Conservation (phyloP, 2,888 invertebrate species). For the Dolichopus griseipennis region DNA sequence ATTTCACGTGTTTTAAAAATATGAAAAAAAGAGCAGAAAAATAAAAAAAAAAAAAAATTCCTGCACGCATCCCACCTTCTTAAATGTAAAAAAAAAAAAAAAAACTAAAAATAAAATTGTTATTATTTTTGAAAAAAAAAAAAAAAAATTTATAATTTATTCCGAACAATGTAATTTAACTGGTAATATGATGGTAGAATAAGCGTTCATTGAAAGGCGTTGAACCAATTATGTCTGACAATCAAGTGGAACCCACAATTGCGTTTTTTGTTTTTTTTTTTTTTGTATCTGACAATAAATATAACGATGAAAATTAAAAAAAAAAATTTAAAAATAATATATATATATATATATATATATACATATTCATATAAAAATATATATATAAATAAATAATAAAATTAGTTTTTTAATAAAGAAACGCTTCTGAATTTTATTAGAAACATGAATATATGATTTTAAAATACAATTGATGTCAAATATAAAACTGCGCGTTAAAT, state of each 20-base stretch:
- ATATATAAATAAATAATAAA: too few relatives aligned
- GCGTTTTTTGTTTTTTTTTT: too few relatives aligned
- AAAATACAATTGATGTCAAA: too few relatives aligned
- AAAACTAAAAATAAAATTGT: background rate
- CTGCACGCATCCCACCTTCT: background rate
- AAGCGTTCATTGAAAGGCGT: slow-evolving; percentile 9
- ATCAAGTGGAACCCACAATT: slow-evolving; percentile 11
- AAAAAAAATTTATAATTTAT: too few relatives aligned
- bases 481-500: too few relatives aligned
- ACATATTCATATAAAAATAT: too few relatives aligned
- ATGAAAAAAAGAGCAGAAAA: background rate
- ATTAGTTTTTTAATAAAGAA: too few relatives aligned
- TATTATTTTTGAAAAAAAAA: too few relatives aligned
- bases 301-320: background rate
- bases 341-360: too few relatives aligned
- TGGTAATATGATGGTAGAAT: background rate
- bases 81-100: background rate
- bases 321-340: background rate
- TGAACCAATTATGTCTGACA: slow-evolving; percentile 10
- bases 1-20: background rate
- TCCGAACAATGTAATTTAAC: background rate
- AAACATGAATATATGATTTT: too few relatives aligned
- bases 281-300: background rate
- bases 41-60: background rate
- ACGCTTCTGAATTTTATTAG: too few relatives aligned